Conservation (phyloP, 2,888 invertebrate species). For the Rhorus exstirpatorius region DNA sequence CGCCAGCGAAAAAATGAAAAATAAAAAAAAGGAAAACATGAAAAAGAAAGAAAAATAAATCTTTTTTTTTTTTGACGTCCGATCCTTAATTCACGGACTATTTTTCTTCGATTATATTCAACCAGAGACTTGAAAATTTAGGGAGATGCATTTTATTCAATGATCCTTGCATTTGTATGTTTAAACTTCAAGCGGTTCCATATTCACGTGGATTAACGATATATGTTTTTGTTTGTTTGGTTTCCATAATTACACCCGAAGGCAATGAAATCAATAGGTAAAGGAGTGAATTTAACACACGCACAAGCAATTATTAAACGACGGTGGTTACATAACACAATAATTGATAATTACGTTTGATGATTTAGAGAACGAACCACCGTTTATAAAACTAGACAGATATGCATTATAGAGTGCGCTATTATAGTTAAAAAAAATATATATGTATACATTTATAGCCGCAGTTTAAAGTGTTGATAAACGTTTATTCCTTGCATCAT, state of each 20-base stretch:
- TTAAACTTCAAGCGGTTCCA: no score
- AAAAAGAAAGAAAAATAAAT: no score
- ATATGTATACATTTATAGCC: no score
- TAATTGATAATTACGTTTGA: constrained; percentile 39
- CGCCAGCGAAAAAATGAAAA: no score
- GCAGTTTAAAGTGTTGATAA: background rate
- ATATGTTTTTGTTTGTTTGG: constrained; percentile 65
- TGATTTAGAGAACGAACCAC: constrained; percentile 54
- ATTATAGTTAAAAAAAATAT: constrained; percentile 1
- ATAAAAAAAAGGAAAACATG: no score
- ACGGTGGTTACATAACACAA: constrained; percentile 42
- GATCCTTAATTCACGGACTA: background rate
- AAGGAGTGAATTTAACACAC: constrained; percentile 64
- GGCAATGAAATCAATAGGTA: constrained; percentile 77
- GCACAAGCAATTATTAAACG: constrained; percentile 14
- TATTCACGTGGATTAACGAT: no score
- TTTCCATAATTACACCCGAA: constrained; percentile 72
- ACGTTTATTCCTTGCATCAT: background rate
- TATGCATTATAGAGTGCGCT: constrained; percentile 22
- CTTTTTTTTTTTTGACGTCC: background rate
- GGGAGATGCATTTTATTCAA: no score
- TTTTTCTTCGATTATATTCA: background rate
- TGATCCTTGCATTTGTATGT: constrained; percentile 6
- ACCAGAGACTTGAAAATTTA: no score
- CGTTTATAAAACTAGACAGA: constrained; percentile 57